Conservation (phyloP, 2,888 invertebrate species). For the Aspidapion aeneum region DNA sequence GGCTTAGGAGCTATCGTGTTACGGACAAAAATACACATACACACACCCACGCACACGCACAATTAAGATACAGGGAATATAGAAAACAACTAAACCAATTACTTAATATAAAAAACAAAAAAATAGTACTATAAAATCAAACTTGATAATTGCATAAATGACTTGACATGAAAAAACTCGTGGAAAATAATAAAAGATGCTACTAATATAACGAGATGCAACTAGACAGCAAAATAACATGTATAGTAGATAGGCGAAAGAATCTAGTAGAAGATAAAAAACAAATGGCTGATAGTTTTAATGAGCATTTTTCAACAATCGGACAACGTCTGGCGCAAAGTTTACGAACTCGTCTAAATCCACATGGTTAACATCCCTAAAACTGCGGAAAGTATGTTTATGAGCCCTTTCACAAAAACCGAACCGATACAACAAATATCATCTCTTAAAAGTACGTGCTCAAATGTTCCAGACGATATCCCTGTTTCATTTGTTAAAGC, state of each 20-base stretch:
- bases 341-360: not conserved
- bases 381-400: not conserved
- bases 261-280: not conserved
- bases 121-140: not conserved
- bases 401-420: not conserved
- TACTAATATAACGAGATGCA: not conserved
- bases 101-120: not conserved
- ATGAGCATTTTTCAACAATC: not conserved
- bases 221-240: not conserved
- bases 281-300: not conserved
- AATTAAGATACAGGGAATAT: not conserved
- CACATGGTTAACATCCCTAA: not conserved
- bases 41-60: no score
- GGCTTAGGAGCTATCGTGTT: no score
- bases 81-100: not conserved
- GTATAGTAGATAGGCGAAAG: not conserved
- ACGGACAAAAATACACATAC: no score
- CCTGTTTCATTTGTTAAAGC: not conserved
- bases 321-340: not conserved
- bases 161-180: not conserved
- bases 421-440: not conserved
- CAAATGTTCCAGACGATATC: not conserved
- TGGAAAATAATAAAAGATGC: not conserved
- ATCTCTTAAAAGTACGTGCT: not conserved
- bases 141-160: not conserved